Percentiles rank a stretch among this genome's conserved stretches.
Conservation (phyloP, 2,797 vertebrate genomes). For the Pitangus sulphuratus region DNA sequence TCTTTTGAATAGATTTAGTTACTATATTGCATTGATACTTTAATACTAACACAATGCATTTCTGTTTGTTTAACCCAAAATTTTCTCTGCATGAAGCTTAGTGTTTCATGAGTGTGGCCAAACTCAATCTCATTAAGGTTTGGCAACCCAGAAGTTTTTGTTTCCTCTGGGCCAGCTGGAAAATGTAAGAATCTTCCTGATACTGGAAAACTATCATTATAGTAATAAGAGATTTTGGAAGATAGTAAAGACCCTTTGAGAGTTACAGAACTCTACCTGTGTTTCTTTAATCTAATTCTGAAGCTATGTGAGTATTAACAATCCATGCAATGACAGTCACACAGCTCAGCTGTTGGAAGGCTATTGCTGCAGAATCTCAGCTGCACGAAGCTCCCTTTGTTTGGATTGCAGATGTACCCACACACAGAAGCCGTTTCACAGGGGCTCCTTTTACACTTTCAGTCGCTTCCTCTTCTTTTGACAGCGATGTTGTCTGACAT, state of each 20-base stretch:
- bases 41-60: not conserved
- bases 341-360: not conserved
- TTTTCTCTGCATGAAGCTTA: not conserved
- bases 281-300: not conserved
- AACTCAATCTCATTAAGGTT: not conserved
- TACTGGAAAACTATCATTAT: not conserved
- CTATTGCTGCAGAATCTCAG: not conserved
- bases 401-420: not conserved
- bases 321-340: not conserved
- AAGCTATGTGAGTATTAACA: not conserved
- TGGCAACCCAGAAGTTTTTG: not conserved
- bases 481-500: rapidly evolving
- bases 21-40: not conserved
- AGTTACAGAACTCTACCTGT: not conserved
- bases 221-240: not conserved
- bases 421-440: not conserved
- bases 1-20: not conserved
- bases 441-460: not conserved
- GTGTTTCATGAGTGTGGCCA: not conserved
- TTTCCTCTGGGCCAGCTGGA: not conserved
- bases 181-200: not conserved
- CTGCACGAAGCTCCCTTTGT: not conserved
- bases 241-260: not conserved
- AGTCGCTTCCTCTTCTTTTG: not conserved
- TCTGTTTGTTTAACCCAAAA: not conserved